Evolutionary conservation across 2,888 invertebrate genomes (phyloP), one percentile per base, ranked within the genome.

Genomic region (Cartodere bifasciata): DNA sequence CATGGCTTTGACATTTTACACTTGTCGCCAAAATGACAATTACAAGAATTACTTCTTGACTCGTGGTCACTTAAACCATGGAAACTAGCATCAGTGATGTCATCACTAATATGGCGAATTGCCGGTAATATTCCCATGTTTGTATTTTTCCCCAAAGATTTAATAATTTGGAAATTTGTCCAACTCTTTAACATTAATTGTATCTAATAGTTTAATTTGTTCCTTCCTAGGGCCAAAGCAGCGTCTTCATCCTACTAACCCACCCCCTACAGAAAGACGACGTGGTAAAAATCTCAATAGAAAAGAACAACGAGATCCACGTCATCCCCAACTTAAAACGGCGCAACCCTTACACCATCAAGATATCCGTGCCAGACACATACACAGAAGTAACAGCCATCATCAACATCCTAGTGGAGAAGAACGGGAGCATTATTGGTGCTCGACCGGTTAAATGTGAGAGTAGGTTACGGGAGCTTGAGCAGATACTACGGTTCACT

Each of bases 371-470:
- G 55, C 87, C 87, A 44, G 85, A 84, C 45, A 71, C 72, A 31
- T 80, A 85, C 50, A 69, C 85, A 45, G 84, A 85, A 53, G 78
- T 82, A 1, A 86, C 84, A 2, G 81, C 82, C 62, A 68, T 85
- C 49, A 78, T 86, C 9, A 81, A 81, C 54, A 75, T 88, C 16
- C 70, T 80, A 24, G 79, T 88, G 22, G 78, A 79, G 50, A 81
- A 82, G 53, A 87, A 86, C 49, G 83, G 83, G 3, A 74, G 73
- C 48, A 70, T 81, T 4, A 64, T 87, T 13, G 88, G 88, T 1
- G 70, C 78, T 23, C 64, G 84, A n/a, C 84, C 84, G 47, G 76
- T 88, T 43, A 88, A 88, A 56, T 88, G 87, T 58, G 87, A 87
- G 60, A 86, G 85, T 49, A 69, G 82, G 32, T 64, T 87, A 30